These are phyloP conservation scores for Hyposoter didymator DNA, from an alignment of 2,888 invertebrate genomes.

Conservation along the genomic window DNA sequence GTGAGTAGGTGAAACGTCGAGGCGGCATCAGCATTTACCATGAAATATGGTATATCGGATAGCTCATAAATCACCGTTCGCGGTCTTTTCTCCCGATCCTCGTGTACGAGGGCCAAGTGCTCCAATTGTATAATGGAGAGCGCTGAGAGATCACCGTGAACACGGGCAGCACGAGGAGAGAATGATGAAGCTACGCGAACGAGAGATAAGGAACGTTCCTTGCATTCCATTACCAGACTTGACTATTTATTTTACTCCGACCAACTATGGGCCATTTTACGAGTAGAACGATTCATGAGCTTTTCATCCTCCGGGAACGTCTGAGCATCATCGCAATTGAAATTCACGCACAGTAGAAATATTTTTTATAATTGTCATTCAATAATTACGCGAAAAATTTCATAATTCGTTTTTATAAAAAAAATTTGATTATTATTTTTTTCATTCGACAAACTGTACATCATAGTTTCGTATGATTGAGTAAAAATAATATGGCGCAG, in stretches of 20 bases:
- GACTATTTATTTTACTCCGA: slow-evolving; percentile 57
- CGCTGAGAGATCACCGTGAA: slow-evolving; percentile 58
- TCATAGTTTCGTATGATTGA: neutral
- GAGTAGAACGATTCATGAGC: neutral
- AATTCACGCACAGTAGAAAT: neutral
- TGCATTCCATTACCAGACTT: slow-evolving; percentile 64
- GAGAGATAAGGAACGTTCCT: slow-evolving; percentile 65
- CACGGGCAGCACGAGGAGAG: slow-evolving; percentile 58
- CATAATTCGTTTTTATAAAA: neutral
- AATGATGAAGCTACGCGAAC: slow-evolving; percentile 64
- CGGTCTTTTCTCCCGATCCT: slow-evolving; percentile 28
- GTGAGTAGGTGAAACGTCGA: slow-evolving; percentile 33
- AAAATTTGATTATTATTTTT: neutral
- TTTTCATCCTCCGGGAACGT: neutral
- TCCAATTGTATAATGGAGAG: slow-evolving; percentile 62
- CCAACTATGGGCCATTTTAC: slow-evolving; percentile 2
- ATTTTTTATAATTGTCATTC: neutral
- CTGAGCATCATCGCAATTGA: neutral
- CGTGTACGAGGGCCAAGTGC: slow-evolving; percentile 50
- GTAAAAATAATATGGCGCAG: neutral
- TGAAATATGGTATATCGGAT: slow-evolving; percentile 47
- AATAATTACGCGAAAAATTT: neutral
- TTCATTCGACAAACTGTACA: too few species aligned
- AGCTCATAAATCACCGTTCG: slow-evolving; percentile 56
- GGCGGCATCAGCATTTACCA: slow-evolving; percentile 36